Base-by-base conservation (phyloP, 2,888 invertebrate genomes). In the Synanthedon formicaeformis region DNA sequence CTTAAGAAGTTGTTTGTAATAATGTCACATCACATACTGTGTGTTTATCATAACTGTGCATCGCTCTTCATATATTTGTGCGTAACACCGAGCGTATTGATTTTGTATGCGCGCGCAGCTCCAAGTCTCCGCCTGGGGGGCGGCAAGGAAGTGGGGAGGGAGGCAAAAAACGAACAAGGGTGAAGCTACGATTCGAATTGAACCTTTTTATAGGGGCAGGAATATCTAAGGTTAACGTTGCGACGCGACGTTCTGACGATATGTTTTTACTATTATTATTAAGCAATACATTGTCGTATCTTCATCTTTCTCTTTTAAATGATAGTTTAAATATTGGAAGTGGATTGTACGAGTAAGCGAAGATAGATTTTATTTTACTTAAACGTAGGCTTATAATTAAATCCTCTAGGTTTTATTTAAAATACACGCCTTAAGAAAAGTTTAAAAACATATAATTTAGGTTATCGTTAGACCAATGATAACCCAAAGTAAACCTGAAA, bases 31-130 rank as follows among this genome's bases (percentile, higher is more conserved):
- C 5, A 10, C 14, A n/a, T 45, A 45, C 45, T 45, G 45, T 8
- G 6, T 13, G 45, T 45, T 45, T 13, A 45, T 13, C 45, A n/a
- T 14, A 13, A 45, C 12, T 13, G 12, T 12, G 45, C 14, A 16
- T 23, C 49, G 10, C 12, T 16, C 49, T 23, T 49, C 50, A 14
- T 51, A 40, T 78, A 80, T 85, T 83, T 81, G 84, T 83, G 85
- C 84, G 84, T 85, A 80, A 73, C 82, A 72, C 73, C 66, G 61
- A 72, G 70, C 74, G 79, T 86, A 86, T 87, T 80, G 86, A 87
- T 87, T 84, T 84, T 82, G 67, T 73, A 58, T 85, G 86, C 85
- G 86, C 86, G 86, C 86, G 86, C 86, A 84, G 67, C 66, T 70
- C 66, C 62, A 63, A 60, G 53, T 55, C 55, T 51, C 27, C 52